Percentiles rank a stretch among this genome's conserved stretches.
Evolutionary conservation across 2,888 invertebrate species (phyloP).

Genomic region (Lasioglossum marginatum): DNA sequence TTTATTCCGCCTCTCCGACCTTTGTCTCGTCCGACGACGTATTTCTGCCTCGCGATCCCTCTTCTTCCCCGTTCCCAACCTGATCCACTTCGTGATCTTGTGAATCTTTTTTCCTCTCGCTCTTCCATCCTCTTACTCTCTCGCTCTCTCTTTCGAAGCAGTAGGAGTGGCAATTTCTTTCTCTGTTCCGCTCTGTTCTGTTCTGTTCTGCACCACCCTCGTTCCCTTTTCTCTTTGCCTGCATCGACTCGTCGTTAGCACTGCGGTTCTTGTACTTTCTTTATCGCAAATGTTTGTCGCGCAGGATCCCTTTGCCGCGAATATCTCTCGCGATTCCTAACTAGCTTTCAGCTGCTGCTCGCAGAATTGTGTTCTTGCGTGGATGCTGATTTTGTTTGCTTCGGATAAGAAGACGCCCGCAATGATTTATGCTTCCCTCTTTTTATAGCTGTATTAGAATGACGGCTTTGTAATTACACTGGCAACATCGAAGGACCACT

Average conservation of each 20-base stretch:
- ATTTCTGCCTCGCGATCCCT: conserved; percentile 10
- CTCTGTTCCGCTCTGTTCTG: not conserved
- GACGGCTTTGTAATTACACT: too few species aligned
- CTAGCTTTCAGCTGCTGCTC: not conserved
- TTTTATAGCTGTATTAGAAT: too few species aligned
- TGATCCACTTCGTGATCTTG: conserved; percentile 32
- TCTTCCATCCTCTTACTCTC: too few species aligned
- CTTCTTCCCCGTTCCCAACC: not conserved
- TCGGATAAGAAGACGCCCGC: too few species aligned
- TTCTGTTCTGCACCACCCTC: not conserved
- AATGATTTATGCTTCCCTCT: too few species aligned
- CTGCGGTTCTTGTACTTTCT: not conserved
- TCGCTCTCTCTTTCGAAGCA: not conserved
- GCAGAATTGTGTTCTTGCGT: too few species aligned
- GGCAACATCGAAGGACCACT: too few species aligned
- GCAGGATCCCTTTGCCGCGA: not conserved
- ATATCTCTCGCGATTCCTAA: not conserved
- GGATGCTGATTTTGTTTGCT: too few species aligned
- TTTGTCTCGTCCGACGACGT: not conserved
- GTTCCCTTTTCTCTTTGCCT: conserved; percentile 2
- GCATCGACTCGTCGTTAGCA: conserved; percentile 9
- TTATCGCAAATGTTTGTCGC: conserved; percentile 8
- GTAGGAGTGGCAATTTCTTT: not conserved
- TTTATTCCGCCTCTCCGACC: not conserved
- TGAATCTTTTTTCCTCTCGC: conserved; percentile 18